Conservation (phyloP, 2,888 invertebrate species). For the Criorhina ranunculi region DNA sequence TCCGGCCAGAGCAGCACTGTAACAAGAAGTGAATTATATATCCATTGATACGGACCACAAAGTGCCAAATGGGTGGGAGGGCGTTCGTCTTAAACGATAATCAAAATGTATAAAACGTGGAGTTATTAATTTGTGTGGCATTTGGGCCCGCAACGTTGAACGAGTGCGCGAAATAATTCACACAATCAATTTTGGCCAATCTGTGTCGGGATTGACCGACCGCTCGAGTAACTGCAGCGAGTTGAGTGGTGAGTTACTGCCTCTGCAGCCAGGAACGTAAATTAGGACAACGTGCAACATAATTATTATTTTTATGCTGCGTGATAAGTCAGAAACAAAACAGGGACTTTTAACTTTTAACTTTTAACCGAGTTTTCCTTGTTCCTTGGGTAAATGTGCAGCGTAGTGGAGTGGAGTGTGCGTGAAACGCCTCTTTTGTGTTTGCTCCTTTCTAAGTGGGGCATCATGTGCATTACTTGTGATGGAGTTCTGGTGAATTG, state of each 20-base stretch:
- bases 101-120: constrained; percentile 73
- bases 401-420: no score
- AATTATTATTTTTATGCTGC: constrained; percentile 43
- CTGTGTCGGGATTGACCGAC: constrained; percentile 39
- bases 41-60: constrained; percentile 53
- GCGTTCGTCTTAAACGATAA: constrained; percentile 67
- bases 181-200: constrained; percentile 62
- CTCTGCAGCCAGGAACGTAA: constrained; percentile 45
- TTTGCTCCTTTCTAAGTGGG: no score
- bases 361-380: not conserved
- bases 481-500: constrained; percentile 2
- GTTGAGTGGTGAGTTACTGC: constrained; percentile 60
- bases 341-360: no score
- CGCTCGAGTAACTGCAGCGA: constrained; percentile 12
- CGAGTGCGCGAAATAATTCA: constrained; percentile 61
- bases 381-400: no score
- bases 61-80: constrained; percentile 61
- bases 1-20: constrained; percentile 5
- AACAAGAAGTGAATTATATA: constrained; percentile 51
- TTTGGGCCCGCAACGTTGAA: constrained; percentile 43
- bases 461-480: no score
- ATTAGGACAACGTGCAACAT: constrained; percentile 65
- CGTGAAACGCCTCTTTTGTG: no score
- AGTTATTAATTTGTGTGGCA: constrained; percentile 73
- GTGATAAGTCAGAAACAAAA: constrained; percentile 3